These are phyloP conservation scores for Otolemur crassicaudatus DNA, from an alignment of 2,797 vertebrate genomes.

Conservation along the genomic window DNA sequence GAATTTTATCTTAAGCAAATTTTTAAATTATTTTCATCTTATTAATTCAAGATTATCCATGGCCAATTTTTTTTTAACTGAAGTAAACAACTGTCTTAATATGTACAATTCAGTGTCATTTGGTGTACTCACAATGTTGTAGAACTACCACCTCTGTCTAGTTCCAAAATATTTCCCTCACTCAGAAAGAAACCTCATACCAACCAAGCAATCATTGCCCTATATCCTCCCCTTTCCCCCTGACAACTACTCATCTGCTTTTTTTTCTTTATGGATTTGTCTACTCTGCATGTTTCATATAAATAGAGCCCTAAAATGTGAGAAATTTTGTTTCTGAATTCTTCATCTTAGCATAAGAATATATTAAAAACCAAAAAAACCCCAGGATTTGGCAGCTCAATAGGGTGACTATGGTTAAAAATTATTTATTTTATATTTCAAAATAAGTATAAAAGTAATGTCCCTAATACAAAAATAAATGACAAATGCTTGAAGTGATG, in stretches of 20 bases:
- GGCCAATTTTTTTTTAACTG: background rate
- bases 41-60: background rate
- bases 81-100: background rate
- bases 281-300: background rate
- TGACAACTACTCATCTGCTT: background rate
- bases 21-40: background rate
- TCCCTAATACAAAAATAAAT: too few relatives aligned
- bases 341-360: background rate
- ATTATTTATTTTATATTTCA: too few relatives aligned
- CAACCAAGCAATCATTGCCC: rapidly evolving
- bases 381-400: too few relatives aligned
- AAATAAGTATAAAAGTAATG: too few relatives aligned
- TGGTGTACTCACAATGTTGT: background rate
- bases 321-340: background rate
- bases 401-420: too few relatives aligned
- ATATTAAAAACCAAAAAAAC: too few relatives aligned
- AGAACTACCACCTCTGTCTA: background rate
- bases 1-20: background rate
- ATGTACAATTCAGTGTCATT: background rate
- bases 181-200: background rate
- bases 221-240: rapidly evolving
- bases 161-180: background rate
- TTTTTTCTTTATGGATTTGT: background rate
- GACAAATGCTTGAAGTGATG: too few relatives aligned
- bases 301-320: background rate